phyloP scores from a whole-genome alignment of 2,888 invertebrate genomes.

The Pristionchus exspectatus region DNA sequence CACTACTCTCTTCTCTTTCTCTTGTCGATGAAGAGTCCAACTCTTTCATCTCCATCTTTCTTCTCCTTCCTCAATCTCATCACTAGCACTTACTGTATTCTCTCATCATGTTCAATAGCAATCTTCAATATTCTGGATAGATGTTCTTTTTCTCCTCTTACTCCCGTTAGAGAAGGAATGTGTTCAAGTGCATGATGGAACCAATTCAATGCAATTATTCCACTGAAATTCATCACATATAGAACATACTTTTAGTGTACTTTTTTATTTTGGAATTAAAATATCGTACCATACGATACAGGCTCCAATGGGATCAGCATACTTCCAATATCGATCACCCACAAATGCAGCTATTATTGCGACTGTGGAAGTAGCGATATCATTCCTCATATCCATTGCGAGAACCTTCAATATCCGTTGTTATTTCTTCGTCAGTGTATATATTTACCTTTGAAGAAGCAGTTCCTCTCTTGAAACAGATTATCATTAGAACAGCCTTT shows the following conservation, averaged over 20 bases:
- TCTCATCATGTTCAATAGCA: conserved; percentile 75
- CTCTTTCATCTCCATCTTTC: neutral
- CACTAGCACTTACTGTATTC: conserved; percentile 67
- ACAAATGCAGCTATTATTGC: conserved; percentile 81
- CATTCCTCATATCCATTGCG: conserved; percentile 81
- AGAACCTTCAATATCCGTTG: conserved; percentile 66
- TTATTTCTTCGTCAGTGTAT: neutral
- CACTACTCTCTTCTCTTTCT: neutral
- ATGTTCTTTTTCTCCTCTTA: conserved; percentile 72
- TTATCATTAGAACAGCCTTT: conserved; percentile 72
- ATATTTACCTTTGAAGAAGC: conserved; percentile 59
- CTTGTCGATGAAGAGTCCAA: neutral
- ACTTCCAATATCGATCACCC: conserved; percentile 79
- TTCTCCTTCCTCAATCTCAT: neutral
- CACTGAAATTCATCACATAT: conserved; percentile 66
- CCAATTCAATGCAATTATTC: conserved; percentile 76
- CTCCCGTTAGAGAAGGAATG: conserved; percentile 75
- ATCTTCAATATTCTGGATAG: conserved; percentile 74
- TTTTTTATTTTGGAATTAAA: neutral
- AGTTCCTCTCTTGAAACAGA: conserved; percentile 73
- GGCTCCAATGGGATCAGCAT: conserved; percentile 81
- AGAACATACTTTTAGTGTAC: neutral
- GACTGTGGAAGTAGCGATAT: conserved; percentile 80
- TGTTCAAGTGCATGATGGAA: conserved; percentile 74
- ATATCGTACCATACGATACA: conserved; percentile 79